Evolutionary conservation across 2,888 invertebrate species (phyloP).

Genomic region (Elegia similella): DNA sequence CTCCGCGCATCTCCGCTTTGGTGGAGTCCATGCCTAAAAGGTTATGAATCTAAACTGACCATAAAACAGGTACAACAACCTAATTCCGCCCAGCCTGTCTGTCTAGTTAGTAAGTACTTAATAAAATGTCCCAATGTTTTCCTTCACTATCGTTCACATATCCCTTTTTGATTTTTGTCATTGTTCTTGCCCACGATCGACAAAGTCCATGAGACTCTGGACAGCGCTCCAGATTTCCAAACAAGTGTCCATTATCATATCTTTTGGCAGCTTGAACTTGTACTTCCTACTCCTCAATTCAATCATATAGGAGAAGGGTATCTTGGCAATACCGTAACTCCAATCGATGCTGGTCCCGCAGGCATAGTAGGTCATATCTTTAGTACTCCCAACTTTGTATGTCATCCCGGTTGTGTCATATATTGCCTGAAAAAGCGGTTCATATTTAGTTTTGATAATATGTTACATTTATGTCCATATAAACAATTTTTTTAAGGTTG

Average conservation of each 20-base stretch:
- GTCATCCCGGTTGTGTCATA: slow-evolving; percentile 58
- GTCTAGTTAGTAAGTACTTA: no score
- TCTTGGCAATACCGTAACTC: slow-evolving; percentile 69
- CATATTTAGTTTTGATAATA: no score
- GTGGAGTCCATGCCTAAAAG: no score
- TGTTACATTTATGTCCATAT: background rate
- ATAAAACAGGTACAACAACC: no score
- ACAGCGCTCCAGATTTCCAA: slow-evolving; percentile 62
- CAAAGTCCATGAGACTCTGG: slow-evolving; percentile 57
- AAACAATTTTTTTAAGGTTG: slow-evolving; percentile 4
- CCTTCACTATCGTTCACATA: no score
- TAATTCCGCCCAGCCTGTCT: no score
- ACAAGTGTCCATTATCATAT: slow-evolving; percentile 63
- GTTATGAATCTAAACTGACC: no score
- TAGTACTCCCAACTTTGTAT: slow-evolving; percentile 70
- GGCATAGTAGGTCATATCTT: slow-evolving; percentile 68
- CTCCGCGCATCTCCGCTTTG: no score
- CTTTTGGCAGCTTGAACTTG: slow-evolving; percentile 60
- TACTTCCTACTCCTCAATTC: slow-evolving; percentile 63
- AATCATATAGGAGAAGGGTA: slow-evolving; percentile 71
- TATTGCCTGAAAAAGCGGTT: slow-evolving; percentile 55
- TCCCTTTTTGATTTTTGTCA: no score
- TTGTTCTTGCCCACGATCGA: slow-evolving; percentile 35
- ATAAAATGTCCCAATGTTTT: no score
- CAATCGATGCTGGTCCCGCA: slow-evolving; percentile 73